A percentile compares a stretch with the other conserved stretches of the same genome.
Conservation (phyloP, 2,888 invertebrate genomes). For the Lasioglossum vierecki region DNA sequence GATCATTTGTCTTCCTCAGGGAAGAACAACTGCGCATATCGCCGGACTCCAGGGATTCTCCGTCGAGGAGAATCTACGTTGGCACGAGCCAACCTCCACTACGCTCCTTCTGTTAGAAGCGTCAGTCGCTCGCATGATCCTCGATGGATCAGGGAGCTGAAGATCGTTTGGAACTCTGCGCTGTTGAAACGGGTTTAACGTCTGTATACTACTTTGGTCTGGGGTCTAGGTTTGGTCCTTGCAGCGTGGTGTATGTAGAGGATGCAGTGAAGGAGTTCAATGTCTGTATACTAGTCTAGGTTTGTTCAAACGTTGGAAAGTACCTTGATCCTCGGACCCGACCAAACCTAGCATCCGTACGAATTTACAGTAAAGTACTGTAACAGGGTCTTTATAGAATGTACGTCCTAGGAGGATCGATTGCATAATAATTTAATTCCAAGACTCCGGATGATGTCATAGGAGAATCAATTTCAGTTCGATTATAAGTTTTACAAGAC, state of each 20-base stretch:
- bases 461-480: neutral
- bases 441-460: neutral
- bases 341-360: too few species aligned
- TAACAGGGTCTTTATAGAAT: neutral
- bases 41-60: constrained; percentile 68
- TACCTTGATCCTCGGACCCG: too few species aligned
- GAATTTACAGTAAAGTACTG: neutral
- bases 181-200: constrained; percentile 5
- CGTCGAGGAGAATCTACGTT: constrained; percentile 34
- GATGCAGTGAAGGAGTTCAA: neutral
- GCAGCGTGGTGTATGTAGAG: neutral
- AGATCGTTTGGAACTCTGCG: constrained; percentile 31
- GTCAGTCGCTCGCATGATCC: neutral
- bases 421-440: neutral
- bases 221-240: neutral
- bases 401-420: too few species aligned
- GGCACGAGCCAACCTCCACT: constrained; percentile 8
- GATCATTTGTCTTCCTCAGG: constrained; percentile 75
- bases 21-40: constrained; percentile 69
- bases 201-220: neutral
- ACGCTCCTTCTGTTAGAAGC: neutral
- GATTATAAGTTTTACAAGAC: neutral
- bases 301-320: too few species aligned
- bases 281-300: too few species aligned
- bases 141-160: neutral